Percentiles rank a stretch among this genome's conserved stretches.
Conservation (phyloP, 2,888 invertebrate genomes). For the Sminthurides aquaticus region DNA sequence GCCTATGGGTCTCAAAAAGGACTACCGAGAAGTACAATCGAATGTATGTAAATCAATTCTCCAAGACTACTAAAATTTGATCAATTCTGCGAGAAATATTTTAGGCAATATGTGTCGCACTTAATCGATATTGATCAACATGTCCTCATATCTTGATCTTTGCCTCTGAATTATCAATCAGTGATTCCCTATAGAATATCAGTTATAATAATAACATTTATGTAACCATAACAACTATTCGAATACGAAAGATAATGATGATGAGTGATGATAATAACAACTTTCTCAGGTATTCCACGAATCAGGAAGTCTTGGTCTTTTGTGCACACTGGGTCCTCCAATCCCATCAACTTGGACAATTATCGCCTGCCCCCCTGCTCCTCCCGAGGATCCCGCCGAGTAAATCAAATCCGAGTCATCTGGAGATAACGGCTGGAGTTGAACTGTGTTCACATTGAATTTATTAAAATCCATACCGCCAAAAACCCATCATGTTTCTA, state of each 20-base stretch:
- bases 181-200: slow-evolving; percentile 9
- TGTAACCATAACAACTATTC: slow-evolving; percentile 4
- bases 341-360: slow-evolving; percentile 21
- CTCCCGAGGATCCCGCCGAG: slow-evolving; percentile 16
- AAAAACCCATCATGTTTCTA: background rate
- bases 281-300: slow-evolving; percentile 25
- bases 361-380: slow-evolving; percentile 8
- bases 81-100: background rate
- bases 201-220: slow-evolving; percentile 3
- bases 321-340: slow-evolving; percentile 21
- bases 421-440: slow-evolving; percentile 20
- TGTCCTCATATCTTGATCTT: background rate
- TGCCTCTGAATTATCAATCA: background rate
- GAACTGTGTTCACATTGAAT: slow-evolving; percentile 11
- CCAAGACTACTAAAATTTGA: background rate
- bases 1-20: background rate
- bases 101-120: background rate
- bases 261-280: slow-evolving; percentile 4
- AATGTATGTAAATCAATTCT: background rate
- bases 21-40: background rate
- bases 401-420: slow-evolving; percentile 22
- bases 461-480: no score
- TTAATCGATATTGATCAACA: no score
- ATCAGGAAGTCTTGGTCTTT: slow-evolving; percentile 23
- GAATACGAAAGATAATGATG: slow-evolving; percentile 5